A percentile compares a stretch with the other conserved stretches of the same genome.
Evolutionary conservation across 2,888 invertebrate species (phyloP).

Genomic region (Aspidiotus rigidus): DNA sequence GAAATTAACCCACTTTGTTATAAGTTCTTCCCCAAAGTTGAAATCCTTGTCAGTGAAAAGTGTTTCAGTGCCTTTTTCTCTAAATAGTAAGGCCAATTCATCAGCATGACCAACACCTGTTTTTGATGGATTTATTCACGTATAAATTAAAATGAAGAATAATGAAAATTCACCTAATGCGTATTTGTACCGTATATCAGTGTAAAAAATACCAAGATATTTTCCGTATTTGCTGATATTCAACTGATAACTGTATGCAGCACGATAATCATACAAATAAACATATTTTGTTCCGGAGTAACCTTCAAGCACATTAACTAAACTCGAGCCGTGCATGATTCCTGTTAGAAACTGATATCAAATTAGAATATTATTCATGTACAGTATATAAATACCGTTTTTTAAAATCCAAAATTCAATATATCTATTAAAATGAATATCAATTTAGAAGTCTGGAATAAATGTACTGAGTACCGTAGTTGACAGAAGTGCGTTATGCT

Average conservation of each 20-base stretch:
- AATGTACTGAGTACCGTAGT: no score
- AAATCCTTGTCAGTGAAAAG: neutral
- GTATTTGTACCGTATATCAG: neutral
- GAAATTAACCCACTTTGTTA: slow-evolving; percentile 25
- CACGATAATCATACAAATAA: neutral
- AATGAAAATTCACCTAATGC: neutral
- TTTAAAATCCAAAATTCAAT: no score
- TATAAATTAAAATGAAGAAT: neutral
- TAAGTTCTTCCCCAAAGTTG: slow-evolving; percentile 14
- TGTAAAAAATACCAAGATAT: neutral
- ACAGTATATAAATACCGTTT: no score
- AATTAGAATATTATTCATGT: no score
- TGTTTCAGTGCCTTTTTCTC: neutral
- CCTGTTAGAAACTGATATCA: neutral
- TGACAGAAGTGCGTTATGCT: no score
- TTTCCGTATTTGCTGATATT: neutral
- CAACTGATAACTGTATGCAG: neutral
- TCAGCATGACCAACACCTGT: slow-evolving; percentile 19
- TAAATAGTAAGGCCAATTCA: slow-evolving; percentile 11
- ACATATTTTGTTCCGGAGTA: slow-evolving; percentile 6
- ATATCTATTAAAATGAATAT: no score
- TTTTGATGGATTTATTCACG: no score
- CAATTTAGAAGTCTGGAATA: no score
- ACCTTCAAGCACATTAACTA: neutral
- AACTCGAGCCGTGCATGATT: neutral